Conservation (phyloP, 2,797 vertebrate species). For the Cryptoprocta ferox region DNA sequence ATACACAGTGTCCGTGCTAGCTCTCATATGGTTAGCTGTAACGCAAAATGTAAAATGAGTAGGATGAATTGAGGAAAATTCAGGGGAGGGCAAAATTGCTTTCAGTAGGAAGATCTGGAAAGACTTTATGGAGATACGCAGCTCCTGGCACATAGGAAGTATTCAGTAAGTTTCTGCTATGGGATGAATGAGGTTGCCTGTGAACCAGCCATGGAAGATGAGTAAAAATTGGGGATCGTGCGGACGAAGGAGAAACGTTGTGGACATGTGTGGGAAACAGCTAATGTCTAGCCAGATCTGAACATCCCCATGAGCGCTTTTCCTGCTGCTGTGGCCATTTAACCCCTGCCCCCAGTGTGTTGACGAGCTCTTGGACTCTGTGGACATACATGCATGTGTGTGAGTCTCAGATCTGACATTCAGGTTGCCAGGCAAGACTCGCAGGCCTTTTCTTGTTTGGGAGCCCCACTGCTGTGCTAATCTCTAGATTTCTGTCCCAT, state of each 20-base stretch:
- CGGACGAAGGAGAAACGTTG: not conserved
- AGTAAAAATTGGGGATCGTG: not conserved
- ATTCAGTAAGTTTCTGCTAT: not conserved
- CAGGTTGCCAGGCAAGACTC: not conserved
- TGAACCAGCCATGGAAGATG: not conserved
- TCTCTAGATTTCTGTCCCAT: not conserved
- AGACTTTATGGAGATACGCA: not conserved
- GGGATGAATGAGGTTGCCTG: not conserved
- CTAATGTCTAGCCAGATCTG: not conserved
- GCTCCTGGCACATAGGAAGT: not conserved
- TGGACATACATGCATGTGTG: not conserved
- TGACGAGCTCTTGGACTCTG: not conserved
- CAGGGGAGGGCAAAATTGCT: not conserved
- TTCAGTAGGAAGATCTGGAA: not conserved
- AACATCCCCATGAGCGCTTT: not conserved
- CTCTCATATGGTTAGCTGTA: not conserved
- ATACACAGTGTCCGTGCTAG: not conserved
- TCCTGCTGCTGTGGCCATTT: not conserved
- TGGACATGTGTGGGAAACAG: not conserved
- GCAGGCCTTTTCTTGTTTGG: not conserved
- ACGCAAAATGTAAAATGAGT: not conserved
- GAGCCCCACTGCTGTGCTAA: not conserved
- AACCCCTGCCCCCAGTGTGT: not conserved
- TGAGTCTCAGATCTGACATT: not conserved
- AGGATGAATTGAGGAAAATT: not conserved